phyloP scores from a whole-genome alignment of 2,797 vertebrate species.

The Acridotheres tristis region DNA sequence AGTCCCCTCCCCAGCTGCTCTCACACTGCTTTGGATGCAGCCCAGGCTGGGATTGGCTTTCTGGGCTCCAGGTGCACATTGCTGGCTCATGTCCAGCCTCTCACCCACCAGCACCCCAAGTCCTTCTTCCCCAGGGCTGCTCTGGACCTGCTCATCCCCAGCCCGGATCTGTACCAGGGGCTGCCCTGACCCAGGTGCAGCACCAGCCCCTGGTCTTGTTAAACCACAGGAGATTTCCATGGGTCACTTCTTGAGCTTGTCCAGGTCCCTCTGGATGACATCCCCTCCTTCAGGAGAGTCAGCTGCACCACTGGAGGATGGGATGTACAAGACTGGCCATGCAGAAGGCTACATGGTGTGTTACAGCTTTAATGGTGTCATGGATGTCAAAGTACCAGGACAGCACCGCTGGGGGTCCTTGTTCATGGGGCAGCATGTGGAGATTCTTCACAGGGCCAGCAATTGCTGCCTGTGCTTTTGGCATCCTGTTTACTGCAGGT shows the following conservation, averaged over 20 bases:
- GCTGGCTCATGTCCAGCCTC: neutral
- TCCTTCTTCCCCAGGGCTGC: neutral
- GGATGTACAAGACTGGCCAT: neutral
- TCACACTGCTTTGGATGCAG: neutral
- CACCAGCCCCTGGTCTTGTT: neutral
- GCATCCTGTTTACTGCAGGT: neutral
- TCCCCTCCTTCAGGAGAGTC: rapidly evolving
- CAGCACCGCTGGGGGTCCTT: neutral
- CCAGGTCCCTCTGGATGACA: neutral
- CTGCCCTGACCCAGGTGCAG: neutral
- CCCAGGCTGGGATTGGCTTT: neutral
- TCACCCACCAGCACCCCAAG: neutral
- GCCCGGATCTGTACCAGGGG: neutral
- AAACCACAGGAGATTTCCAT: neutral
- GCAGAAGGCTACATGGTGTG: rapidly evolving
- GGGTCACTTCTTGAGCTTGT: neutral
- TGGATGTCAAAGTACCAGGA: neutral
- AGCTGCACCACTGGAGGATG: neutral
- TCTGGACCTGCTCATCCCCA: neutral
- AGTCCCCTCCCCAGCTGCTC: neutral
- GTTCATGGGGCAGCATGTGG: neutral
- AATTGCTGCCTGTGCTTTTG: neutral
- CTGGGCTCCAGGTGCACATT: neutral
- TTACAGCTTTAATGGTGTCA: neutral
- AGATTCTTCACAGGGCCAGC: neutral